Base-by-base conservation (phyloP, 1,140 invertebrate species). In the Caenorhabditis briggsae region DNA sequence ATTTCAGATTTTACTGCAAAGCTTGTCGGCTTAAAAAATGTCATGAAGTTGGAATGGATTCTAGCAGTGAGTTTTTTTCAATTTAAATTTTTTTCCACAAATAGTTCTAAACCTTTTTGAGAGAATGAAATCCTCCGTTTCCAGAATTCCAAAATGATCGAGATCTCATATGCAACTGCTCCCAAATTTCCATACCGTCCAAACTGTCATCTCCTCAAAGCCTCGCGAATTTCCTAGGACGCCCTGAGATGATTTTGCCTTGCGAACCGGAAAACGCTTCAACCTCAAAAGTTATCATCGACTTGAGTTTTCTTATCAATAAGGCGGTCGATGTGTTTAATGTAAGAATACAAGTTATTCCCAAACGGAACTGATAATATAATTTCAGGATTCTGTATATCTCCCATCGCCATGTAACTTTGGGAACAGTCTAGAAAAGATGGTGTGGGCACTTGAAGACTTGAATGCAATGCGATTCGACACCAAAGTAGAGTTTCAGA, bases 1-100 rank as follows among this genome's bases (percentile, higher is more conserved):
- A n/a, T n/a, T 61, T 61, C 59, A 61, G 59, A 61, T 61, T 56
- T 14, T 18, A 41, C n/a, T 85, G 84, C 23, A 70, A 61, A 70
- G 25, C 33, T 9, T 85, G 84, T 59, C 46, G 84, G 1, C 64
- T 46, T 1, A 70, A 74, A 16, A 74, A 82, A 23, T 85, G 84
- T 50, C 12, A 50, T 14, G 25, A 74, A 11, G 20, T 85, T 14
- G 84, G 84, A 18, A 85, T 85, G 84, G 23, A 61, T 33, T 61
- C 20, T 25, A 61, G 59, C 23, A 61, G 59, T 61, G 23, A 61
- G 59, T 33, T 58, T 58, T 58, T 18, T 58, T n/a, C 0, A 18
- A 11, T 53, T 11, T 1, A n/a, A n/a, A n/a, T 58, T 46, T 33
- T 33, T 33, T 33, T n/a, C n/a, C 23, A 2, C 1, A 61, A 23